Evolutionary conservation across 2,797 vertebrate species (phyloP).

Genomic region (Tamandua tetradactyla): DNA sequence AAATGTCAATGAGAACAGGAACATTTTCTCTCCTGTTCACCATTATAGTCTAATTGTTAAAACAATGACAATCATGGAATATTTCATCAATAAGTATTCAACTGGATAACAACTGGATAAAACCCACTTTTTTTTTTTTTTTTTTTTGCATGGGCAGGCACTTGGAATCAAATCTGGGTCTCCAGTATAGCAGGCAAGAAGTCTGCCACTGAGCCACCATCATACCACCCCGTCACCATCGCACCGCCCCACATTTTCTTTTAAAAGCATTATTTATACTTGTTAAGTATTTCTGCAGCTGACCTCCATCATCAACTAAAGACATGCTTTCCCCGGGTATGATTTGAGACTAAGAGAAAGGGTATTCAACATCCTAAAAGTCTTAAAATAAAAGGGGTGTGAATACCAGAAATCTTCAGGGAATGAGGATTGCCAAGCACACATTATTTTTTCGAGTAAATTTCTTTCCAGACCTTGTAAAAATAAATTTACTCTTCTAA

Average conservation of each 20-base stretch:
- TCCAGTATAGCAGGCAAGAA: no score
- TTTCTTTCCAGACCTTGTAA: slow-evolving; percentile 1
- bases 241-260: not conserved
- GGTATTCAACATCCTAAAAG: not conserved
- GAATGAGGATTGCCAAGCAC: not conserved
- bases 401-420: not conserved
- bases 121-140: not conserved
- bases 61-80: not conserved
- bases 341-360: not conserved
- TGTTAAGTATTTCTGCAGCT: not conserved
- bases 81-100: not conserved
- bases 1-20: not conserved
- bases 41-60: not conserved
- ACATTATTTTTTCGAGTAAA: not conserved
- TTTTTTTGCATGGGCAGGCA: no score
- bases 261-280: not conserved
- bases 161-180: no score
- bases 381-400: not conserved
- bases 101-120: not conserved
- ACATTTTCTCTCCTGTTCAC: not conserved
- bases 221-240: no score
- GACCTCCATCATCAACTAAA: not conserved
- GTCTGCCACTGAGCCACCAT: no score
- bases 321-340: not conserved
- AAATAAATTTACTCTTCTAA: slow-evolving; percentile 47